Conservation (phyloP, 2,113 vertebrate species). For the Burhinus bistriatus region DNA sequence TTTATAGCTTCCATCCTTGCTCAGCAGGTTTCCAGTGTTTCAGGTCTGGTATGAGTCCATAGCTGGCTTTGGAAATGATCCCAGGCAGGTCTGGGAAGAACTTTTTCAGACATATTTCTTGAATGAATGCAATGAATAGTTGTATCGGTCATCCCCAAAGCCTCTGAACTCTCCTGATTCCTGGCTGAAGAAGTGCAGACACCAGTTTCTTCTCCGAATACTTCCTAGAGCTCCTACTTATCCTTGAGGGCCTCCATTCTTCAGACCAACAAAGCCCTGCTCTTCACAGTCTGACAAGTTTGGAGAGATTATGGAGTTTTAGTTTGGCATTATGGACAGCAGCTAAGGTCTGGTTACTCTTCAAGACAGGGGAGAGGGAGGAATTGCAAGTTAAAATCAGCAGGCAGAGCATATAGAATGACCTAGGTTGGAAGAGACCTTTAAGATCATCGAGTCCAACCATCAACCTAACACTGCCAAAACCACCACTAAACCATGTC, state of each 20-base stretch:
- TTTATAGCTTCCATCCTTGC: slow-evolving; percentile 1
- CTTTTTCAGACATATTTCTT: slow-evolving; percentile 11
- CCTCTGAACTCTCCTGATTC: neutral
- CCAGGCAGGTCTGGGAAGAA: neutral
- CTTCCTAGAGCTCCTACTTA: neutral
- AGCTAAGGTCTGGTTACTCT: neutral
- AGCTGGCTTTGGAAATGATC: neutral
- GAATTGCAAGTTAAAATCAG: neutral
- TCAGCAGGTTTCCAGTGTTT: slow-evolving; percentile 33
- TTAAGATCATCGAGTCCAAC: too few relatives aligned
- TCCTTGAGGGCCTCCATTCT: neutral
- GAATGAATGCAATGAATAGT: neutral
- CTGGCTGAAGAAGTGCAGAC: neutral
- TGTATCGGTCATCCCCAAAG: neutral
- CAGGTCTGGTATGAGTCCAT: neutral
- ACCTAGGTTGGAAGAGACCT: too few relatives aligned
- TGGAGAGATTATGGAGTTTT: neutral
- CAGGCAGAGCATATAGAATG: neutral
- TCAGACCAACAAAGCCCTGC: neutral
- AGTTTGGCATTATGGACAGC: neutral
- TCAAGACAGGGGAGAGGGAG: neutral
- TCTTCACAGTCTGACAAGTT: neutral
- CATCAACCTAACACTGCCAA: too few relatives aligned
- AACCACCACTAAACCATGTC: too few relatives aligned
- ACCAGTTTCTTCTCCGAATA: neutral